Evolutionary conservation across 2,888 invertebrate genomes (phyloP), one percentile per base, ranked within the genome.

Genomic region (Cheilosia vernalis): DNA sequence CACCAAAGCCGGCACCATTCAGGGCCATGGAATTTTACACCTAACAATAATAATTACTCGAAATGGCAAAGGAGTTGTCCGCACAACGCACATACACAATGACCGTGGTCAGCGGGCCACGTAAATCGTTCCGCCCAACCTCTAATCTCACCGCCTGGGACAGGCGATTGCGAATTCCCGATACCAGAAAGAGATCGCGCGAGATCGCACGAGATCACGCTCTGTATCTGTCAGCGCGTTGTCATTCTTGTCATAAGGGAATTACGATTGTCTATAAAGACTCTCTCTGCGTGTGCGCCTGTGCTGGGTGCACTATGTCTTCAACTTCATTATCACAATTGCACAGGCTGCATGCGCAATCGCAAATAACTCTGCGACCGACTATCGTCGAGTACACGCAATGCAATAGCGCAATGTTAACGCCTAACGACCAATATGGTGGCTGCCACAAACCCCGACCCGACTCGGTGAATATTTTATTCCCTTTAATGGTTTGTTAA

Each of bases 401-500:
- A 69, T 79, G 69, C 63, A 79, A 74, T 27, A 27, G 27, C 27
- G 27, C 27, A 84, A 70, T 80, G 74, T 76, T 80, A 80, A 80
- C 80, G 84, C 84, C 84, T 80, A 70, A 80, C 80, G 69, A 80
- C 80, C 80, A 66, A 80, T 78, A 56, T 66, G 58, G 72, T 51
- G 15, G 13, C 33, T 33, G 64, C 24, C 42, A 13, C 37, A 13
- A 10, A 4, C 4, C 37, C 6, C 51, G 42, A 9, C 53, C 3
- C 42, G 53, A 30, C 64, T 79, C 73, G 66, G 40, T 84, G 84
- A 85, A 85, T 85, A 80, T 70, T 76, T 85, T 85, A 70, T 80
- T 70, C 76, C 80, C 80, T 80, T 84, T 80, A 80, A 85, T 85
- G 80, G 74, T 70, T 76, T 85, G 80, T 80, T 80, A 85, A 85